Base-by-base conservation (phyloP, 2,888 invertebrate genomes). In the Lasius fuliginosus region DNA sequence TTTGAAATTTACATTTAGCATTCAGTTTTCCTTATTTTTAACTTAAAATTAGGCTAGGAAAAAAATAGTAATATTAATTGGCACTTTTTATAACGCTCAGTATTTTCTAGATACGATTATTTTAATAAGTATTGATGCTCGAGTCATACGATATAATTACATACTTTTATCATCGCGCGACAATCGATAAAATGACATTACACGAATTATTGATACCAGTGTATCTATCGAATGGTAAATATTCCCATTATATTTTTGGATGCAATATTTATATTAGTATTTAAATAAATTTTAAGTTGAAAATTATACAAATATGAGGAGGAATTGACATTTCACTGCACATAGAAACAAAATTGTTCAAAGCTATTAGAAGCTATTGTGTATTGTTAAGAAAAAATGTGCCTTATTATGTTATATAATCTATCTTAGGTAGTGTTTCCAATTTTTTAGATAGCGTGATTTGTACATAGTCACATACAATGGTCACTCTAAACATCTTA, bases 361-460 rank as follows among this genome's bases (percentile, higher is more conserved):
- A 49, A 46, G 49, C 30, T 65, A 76, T 11, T 76, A 76, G 9
- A 65, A 49, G 11, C 36, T 23, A 33, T 15, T 65, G 18, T 23
- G 36, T 65, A 74, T 60, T 60, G 42, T 30, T 74, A 74, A 42
- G 60, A 62, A 33, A 30, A 42, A 74, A 74, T 62, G 74, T 74
- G 74, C 60, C 74, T 74, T 74, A 42, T 46, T 74, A 62, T 27
- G 30, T 42, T 36, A 36, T 36, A 36, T 23, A 23, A 23, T 18
- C 11, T 74, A 46, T 74, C 12, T 30, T 42, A 62, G 6, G n/a
- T 27, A 18, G 12, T n/a, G n/a, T n/a, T 36, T 23, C 15, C n/a
- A 56, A 23, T 74, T 62, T 62, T 36, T 60, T 40, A 74, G 30
- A 58, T 56, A 56, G 36, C 8, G 15, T 58, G 23, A 56, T 71